Base-by-base conservation (phyloP, 2,797 vertebrate genomes). In the Karalla daura region DNA sequence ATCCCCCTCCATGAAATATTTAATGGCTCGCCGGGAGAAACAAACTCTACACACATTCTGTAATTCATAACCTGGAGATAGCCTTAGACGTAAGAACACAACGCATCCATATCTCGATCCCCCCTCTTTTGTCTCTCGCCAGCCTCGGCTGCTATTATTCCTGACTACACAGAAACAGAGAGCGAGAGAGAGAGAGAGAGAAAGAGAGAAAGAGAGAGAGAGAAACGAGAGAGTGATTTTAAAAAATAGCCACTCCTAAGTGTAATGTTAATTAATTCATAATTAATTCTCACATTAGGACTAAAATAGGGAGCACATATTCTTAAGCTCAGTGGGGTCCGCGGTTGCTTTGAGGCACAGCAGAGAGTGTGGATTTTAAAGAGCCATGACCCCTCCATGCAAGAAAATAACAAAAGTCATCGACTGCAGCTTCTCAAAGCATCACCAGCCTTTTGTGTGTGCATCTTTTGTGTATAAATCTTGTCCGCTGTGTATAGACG, bases 1-100 rank as follows among this genome's bases (percentile, higher is more conserved):
- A 89, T 79, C 76, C 87, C 73, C 77, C 89, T 88, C 89, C 89
- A 93, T 93, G 80, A 94, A 94, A 94, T 93, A 93, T 93, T 93
- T 90, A 93, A 88, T 83, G 72, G 80, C 81, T 88, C 33, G 87
- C 88, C 83, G 66, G 84, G 89, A 92, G 91, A 90, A 92, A 93
- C 79, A 88, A 89, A 87, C 86, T 88, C 84, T 83, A 86, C 85
- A 85, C 88, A 90, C 81, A 83, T 83, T 90, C 70, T 88, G 80
- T 88, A 84, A 93, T 90, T 91, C 88, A 89, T 91, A 90, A 88
- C 91, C 90, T 76, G 81, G 70, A 91, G 90, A 90, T 84, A 86
- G 75, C 85, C 81, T 61, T 50, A 84, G 77, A 77, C 80, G 24
- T 81, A 52, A 67, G 74, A 78, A 74, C 69, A 80, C 70, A 68